Percentiles rank a stretch among this genome's conserved stretches.
These are phyloP conservation scores for Tamias sibiricus DNA, from an alignment of 2,113 vertebrate species.

Conservation along the genomic window DNA sequence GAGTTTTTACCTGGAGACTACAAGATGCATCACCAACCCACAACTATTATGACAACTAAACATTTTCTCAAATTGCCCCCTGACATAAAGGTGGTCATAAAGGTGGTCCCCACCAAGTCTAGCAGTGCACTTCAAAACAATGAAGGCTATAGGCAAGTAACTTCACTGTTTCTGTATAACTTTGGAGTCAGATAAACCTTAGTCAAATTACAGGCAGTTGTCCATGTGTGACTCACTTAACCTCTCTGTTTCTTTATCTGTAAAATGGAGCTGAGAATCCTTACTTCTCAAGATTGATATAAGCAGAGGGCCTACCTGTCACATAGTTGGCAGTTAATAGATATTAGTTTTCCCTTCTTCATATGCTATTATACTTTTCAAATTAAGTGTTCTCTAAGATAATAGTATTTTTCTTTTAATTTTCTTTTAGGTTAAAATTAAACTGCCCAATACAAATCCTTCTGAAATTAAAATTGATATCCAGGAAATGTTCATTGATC, in stretches of 20 bases:
- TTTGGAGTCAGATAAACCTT: not conserved
- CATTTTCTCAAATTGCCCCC: conserved; percentile 20
- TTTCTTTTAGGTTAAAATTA: conserved; percentile 93
- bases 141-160: conserved; percentile 34
- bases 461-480: conserved; percentile 93
- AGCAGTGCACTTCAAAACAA: not conserved
- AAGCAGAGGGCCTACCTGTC: not conserved
- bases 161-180: not conserved
- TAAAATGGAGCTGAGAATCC: conserved; percentile 32
- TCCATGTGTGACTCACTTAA: conserved; percentile 17
- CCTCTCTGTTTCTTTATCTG: conserved; percentile 15
- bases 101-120: not conserved
- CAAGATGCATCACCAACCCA: not conserved
- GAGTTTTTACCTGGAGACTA: conserved; percentile 21
- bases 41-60: conserved; percentile 25
- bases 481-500: conserved; percentile 93
- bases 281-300: conserved; percentile 17
- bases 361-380: not conserved
- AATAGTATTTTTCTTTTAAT: conserved; percentile 61
- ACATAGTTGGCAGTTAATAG: conserved; percentile 9
- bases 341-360: conserved; percentile 18
- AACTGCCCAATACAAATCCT: conserved; percentile 91
- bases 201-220: not conserved
- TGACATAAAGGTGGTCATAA: not conserved
- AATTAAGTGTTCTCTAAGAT: conserved; percentile 17